Base-by-base conservation (phyloP, 2,797 vertebrate genomes). In the Danio tinwini region DNA sequence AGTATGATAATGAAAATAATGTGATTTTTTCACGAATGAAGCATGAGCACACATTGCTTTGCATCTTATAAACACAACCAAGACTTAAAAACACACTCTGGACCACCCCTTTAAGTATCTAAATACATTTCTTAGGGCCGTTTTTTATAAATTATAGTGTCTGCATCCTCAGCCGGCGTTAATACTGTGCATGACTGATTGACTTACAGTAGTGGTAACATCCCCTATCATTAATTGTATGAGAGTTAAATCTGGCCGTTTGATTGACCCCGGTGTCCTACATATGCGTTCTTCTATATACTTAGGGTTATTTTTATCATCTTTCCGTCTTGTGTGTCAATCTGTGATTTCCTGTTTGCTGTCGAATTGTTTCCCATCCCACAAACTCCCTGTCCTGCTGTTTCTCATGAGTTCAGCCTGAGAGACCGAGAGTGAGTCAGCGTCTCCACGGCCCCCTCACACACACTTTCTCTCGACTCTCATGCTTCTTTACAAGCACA, bases 391-490 rank as follows among this genome's bases (percentile, higher is more conserved):
- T 5, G 1, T 59, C 55, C 65, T 71, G 50, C 69, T 11, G 56
- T 37, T 85, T 85, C 84, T 82, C 80, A 83, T 76, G 47, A 79
- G 55, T 49, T 59, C 64, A 78, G 65, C 76, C 55, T 49, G 56
- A 82, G 77, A 73, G 74, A 50, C 47, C 14, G 50, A 76, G 73
- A 47, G 50, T 82, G 84, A 86, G 72, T 83, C 84, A 83, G 84
- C 82, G 39, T 62, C 75, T 77, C 76, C 76, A 55, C 6, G 42
- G 74, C 83, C 59, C 65, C 69, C 75, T 39, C 73, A 53, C 79
- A 17, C 72, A 37, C 67, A 50, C 52, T 67, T 68, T 76, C 67
- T 78, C 49, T 44, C 12, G 40, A 45, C 17, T 45, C 44, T 11
- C 19, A 39, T 29, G 4, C 17, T 52, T 37, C 16, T 42, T 40